Evolutionary conservation across 1,140 invertebrate genomes (phyloP).

Genomic region (Bicyclus anynana): DNA sequence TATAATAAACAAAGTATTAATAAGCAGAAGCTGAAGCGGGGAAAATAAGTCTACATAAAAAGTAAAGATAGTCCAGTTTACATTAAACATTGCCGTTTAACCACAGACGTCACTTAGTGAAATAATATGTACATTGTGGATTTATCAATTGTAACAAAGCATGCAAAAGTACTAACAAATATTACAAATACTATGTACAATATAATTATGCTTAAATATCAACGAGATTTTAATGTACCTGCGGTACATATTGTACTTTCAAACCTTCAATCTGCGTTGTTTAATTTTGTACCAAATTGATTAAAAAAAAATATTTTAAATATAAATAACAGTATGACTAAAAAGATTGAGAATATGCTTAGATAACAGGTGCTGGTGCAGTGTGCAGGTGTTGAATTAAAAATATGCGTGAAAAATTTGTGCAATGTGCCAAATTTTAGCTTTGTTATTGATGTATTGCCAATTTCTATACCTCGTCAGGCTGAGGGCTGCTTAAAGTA

Average conservation of each 20-base stretch:
- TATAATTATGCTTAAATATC: too few relatives aligned
- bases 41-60: slow-evolving; percentile 37
- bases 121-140: background rate
- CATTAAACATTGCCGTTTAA: slow-evolving; percentile 24
- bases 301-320: background rate
- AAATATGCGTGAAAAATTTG: slow-evolving; percentile 28
- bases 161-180: too few relatives aligned
- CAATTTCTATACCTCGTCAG: slow-evolving; percentile 58
- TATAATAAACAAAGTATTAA: slow-evolving; percentile 3
- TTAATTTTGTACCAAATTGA: background rate
- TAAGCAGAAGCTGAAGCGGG: slow-evolving; percentile 50
- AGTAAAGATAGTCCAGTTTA: slow-evolving; percentile 22
- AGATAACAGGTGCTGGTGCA: slow-evolving; percentile 28
- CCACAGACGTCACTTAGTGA: slow-evolving; percentile 9
- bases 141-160: background rate
- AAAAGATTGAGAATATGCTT: slow-evolving; percentile 16
- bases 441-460: slow-evolving; percentile 37
- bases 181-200: background rate
- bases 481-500: slow-evolving; percentile 52
- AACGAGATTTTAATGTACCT: too few relatives aligned
- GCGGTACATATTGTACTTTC: too few relatives aligned
- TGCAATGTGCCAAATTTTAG: slow-evolving; percentile 44
- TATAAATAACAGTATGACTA: slow-evolving; percentile 18
- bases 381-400: slow-evolving; percentile 30
- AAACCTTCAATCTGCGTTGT: too few relatives aligned